Conservation (phyloP, 1,140 invertebrate species). For the Leptoteleia sp. region DNA sequence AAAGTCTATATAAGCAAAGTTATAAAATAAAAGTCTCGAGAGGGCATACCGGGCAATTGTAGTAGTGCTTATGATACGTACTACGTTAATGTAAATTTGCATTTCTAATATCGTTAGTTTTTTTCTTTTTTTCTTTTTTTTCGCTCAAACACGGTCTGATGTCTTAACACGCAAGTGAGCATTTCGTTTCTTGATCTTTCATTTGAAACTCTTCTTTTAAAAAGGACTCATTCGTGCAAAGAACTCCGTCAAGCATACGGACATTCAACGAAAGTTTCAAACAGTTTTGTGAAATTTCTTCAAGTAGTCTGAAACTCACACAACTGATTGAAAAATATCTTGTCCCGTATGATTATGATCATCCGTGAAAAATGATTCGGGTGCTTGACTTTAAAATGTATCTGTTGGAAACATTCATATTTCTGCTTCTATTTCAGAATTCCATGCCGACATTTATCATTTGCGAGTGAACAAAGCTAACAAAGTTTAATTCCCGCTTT, state of each 20-base stretch:
- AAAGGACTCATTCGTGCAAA: slow-evolving; percentile 29
- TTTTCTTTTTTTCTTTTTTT: no score
- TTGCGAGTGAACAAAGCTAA: no score
- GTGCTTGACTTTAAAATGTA: background rate
- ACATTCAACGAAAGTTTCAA: slow-evolving; percentile 36
- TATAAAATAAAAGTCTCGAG: no score
- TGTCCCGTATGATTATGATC: slow-evolving; percentile 13
- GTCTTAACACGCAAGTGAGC: slow-evolving; percentile 34
- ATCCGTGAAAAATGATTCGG: background rate
- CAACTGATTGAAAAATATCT: slow-evolving; percentile 36
- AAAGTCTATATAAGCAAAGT: no score
- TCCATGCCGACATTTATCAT: no score
- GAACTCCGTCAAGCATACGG: slow-evolving; percentile 42
- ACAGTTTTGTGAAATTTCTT: slow-evolving; percentile 33
- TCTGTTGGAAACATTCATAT: background rate
- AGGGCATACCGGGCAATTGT: no score
- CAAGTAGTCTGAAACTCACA: slow-evolving; percentile 28
- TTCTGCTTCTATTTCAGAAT: no score
- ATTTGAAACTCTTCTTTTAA: slow-evolving; percentile 43
- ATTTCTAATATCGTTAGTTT: slow-evolving; percentile 21
- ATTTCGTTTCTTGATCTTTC: slow-evolving; percentile 50
- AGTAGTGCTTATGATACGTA: no score
- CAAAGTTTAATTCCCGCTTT: no score
- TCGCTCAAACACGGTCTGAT: slow-evolving; percentile 26
- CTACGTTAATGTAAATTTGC: no score